A percentile compares a stretch with the other conserved stretches of the same genome.
Conservation (phyloP, 2,888 invertebrate species). For the Lasioglossum oenotherae region DNA sequence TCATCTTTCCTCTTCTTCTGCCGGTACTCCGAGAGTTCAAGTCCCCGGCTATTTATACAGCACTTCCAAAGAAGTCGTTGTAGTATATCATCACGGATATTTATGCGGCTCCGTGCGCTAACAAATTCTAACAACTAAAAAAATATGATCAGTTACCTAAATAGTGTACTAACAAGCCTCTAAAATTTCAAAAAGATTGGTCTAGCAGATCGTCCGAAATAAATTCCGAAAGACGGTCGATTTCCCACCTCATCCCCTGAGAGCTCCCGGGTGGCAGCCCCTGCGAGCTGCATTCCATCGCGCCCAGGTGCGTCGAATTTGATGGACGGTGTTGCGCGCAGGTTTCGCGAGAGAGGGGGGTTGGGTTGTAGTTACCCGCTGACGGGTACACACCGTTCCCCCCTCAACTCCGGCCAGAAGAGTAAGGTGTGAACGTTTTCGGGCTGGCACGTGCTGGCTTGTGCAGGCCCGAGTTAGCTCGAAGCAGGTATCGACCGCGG, state of each 20-base stretch:
- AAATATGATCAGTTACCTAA: neutral
- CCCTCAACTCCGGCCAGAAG: neutral
- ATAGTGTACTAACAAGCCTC: neutral
- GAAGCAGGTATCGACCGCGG: slow-evolving; percentile 54
- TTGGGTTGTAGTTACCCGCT: slow-evolving; percentile 49
- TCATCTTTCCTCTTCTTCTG: neutral
- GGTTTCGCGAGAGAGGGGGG: neutral
- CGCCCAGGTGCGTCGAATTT: neutral
- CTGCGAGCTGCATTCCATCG: neutral
- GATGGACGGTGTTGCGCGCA: neutral
- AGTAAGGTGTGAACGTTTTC: slow-evolving; percentile 46
- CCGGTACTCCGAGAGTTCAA: neutral
- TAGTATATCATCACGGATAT: neutral
- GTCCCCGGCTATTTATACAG: neutral
- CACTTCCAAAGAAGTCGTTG: neutral
- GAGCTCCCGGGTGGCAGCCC: neutral
- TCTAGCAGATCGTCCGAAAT: neutral
- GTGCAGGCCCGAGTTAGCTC: slow-evolving; percentile 45
- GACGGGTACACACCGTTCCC: neutral
- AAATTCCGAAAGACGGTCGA: neutral
- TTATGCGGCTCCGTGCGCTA: neutral
- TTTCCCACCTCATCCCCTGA: neutral
- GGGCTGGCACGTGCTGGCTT: slow-evolving; percentile 53
- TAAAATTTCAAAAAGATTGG: neutral
- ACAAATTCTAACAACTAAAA: neutral